Evolutionary conservation across 2,113 vertebrate genomes (phyloP), one percentile per base, ranked within the genome.

Genomic region (Poecile atricapillus): DNA sequence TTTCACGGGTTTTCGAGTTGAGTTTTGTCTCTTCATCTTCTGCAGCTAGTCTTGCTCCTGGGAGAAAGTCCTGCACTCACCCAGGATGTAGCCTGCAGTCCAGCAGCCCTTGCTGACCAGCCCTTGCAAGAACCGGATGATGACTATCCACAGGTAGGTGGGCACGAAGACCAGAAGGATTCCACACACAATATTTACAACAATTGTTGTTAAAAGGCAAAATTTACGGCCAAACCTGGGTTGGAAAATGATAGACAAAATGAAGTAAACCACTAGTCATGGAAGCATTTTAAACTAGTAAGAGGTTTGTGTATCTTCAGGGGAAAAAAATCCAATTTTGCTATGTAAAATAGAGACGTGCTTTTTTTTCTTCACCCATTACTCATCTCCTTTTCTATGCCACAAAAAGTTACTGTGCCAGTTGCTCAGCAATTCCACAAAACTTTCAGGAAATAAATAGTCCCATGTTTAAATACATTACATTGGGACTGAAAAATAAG

Each of bases 31-130:
- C 31, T 69, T 78, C 28, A n/a, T 35, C 37, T 64, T 58, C 41
- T 62, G 12, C 37, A 83, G 43, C 22, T 59, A 70, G 35, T 11
- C 43, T 31, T 30, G 17, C 27, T 80, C 24, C 28, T 25, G 28
- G 50, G 17, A 64, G 78, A 53, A 87, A 64, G 33, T 55, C 22
- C 65, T 35, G 44, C 47, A 95, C 98, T 98, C 97, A 98, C 98
- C 97, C 79, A 98, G 90, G 93, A 98, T 98, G 79, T 98, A 98
- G 94, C 96, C 95, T 13, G 97, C 97, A 1, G 97, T 39, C 98
- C 98, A 98, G 93, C 95, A 93, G 10, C 98, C 98, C 91, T 98
- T 98, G 97, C 98, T 98, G 95, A 98, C 97, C 90, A 98, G 94
- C 12, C 98, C 98, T 77, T 98, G 98, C 83, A 98, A 71, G 52